Percentiles rank a stretch among this genome's conserved stretches.
phyloP scores from a whole-genome alignment of 1,140 invertebrate species.

The Saccostrea echinata region DNA sequence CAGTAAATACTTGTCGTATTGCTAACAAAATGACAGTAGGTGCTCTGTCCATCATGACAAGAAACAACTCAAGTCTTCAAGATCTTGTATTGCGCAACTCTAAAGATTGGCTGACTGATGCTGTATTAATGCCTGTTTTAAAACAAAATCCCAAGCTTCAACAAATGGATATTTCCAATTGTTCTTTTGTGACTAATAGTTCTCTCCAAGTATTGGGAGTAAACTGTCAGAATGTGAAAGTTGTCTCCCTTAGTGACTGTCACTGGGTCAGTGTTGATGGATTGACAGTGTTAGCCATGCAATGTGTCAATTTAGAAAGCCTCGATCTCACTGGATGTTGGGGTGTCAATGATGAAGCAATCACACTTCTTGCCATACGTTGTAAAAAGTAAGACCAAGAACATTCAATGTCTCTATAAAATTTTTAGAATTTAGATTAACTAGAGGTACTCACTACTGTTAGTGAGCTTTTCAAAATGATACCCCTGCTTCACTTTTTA shows the following conservation, averaged over 20 bases:
- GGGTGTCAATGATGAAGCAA: constrained; percentile 76
- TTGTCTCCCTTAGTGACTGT: constrained; percentile 74
- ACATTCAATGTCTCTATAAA: too few species aligned
- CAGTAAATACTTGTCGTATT: constrained; percentile 64
- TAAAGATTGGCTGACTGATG: constrained; percentile 76
- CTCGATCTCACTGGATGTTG: constrained; percentile 79
- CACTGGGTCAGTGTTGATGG: constrained; percentile 76
- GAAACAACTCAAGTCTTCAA: constrained; percentile 61
- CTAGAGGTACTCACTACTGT: too few species aligned
- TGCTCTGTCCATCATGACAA: constrained; percentile 69
- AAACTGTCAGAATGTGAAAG: constrained; percentile 66
- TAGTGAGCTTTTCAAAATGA: background rate
- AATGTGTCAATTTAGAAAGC: constrained; percentile 70
- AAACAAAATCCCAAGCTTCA: constrained; percentile 68
- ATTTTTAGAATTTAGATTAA: too few species aligned
- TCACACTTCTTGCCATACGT: constrained; percentile 67
- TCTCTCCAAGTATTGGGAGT: constrained; percentile 71
- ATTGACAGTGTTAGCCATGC: constrained; percentile 69
- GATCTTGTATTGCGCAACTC: constrained; percentile 73
- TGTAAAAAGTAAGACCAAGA: constrained; percentile 70
- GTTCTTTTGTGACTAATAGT: constrained; percentile 71
- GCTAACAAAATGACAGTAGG: constrained; percentile 60
- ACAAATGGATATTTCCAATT: constrained; percentile 73
- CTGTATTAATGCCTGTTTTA: constrained; percentile 72
- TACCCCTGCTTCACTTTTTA: too few species aligned